Percentiles rank a stretch among this genome's conserved stretches.
Evolutionary conservation across 2,113 vertebrate species (phyloP).

Genomic region (Hemicordylus capensis): DNA sequence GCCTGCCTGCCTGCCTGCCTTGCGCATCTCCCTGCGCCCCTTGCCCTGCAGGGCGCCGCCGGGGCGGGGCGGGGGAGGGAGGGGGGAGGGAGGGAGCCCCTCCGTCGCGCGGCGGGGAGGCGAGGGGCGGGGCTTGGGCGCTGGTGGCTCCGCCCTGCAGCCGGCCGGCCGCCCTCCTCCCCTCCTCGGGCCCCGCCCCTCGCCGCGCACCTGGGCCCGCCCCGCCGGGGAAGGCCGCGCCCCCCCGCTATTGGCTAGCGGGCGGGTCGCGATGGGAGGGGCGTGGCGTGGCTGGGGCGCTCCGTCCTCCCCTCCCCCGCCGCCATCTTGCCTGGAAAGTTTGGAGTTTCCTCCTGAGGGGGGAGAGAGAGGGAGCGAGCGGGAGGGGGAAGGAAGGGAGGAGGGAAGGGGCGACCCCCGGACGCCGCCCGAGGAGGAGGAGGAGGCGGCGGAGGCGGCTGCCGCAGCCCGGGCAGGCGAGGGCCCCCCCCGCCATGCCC

Average conservation of each 20-base stretch:
- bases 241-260: not conserved
- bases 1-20: no score
- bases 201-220: not conserved
- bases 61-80: no score
- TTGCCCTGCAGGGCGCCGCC: no score
- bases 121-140: not conserved
- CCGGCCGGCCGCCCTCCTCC: not conserved
- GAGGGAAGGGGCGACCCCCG: no score
- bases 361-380: not conserved
- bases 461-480: no score
- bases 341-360: not conserved
- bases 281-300: not conserved
- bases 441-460: no score
- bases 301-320: not conserved
- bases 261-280: no score
- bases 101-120: not conserved
- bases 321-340: conserved; percentile 24
- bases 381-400: accelerated
- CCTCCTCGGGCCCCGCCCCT: not conserved
- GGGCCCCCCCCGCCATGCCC: not conserved
- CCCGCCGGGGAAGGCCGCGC: not conserved
- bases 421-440: no score
- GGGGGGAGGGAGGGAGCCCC: no score
- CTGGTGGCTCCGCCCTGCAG: not conserved
- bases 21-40: no score